A percentile compares a stretch with the other conserved stretches of the same genome.
Conservation (phyloP, 2,797 vertebrate species). For the Coregonus sp. region DNA sequence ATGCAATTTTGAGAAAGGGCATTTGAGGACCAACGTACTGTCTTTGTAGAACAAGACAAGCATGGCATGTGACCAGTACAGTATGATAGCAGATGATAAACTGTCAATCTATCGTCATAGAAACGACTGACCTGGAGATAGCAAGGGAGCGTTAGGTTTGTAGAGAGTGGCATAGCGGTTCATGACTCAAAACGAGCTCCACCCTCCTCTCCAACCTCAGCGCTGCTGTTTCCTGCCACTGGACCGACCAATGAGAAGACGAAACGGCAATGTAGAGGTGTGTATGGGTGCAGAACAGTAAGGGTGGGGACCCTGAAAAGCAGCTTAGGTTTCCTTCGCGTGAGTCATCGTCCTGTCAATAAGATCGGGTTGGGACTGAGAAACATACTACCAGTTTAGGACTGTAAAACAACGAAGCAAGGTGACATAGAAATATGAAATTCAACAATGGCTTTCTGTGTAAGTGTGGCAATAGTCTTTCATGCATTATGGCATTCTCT, state of each 20-base stretch:
- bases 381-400: not conserved
- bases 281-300: not conserved
- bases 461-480: too few species aligned
- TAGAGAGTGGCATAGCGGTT: constrained; percentile 14
- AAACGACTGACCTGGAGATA: not conserved
- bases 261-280: too few species aligned
- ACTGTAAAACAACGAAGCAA: not conserved
- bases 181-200: constrained; percentile 10
- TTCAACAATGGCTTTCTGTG: too few species aligned
- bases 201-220: constrained; percentile 17
- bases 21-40: not conserved
- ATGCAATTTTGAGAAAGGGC: not conserved
- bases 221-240: not conserved
- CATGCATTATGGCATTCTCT: not conserved
- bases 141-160: not conserved
- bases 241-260: not conserved
- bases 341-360: constrained; percentile 5
- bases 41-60: not conserved
- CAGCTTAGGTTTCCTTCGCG: not conserved
- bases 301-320: constrained; percentile 19
- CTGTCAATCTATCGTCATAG: not conserved
- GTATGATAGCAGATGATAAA: not conserved
- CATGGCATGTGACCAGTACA: not conserved
- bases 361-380: not conserved
- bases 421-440: too few species aligned